Percentiles rank a stretch among this genome's conserved stretches.
Conservation (phyloP, 2,797 vertebrate genomes). For the Channa striata region DNA sequence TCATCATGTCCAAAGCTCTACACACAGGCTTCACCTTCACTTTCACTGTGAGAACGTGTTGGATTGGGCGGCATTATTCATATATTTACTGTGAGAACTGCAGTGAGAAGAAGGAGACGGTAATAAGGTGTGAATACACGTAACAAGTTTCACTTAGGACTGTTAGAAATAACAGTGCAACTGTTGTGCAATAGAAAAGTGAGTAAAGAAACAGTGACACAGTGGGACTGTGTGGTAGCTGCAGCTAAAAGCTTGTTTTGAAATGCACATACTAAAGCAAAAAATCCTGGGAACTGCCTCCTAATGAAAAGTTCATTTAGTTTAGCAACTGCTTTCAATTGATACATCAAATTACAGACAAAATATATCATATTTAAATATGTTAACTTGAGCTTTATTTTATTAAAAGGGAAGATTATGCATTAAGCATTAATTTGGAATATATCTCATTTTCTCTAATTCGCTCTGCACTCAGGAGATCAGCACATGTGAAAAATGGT, state of each 20-base stretch:
- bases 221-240: slow-evolving; percentile 15
- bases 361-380: slow-evolving; percentile 22
- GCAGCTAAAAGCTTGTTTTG: slow-evolving; percentile 46
- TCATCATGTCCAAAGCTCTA: background rate
- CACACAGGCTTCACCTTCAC: slow-evolving; percentile 14
- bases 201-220: slow-evolving; percentile 1
- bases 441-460: slow-evolving; percentile 12
- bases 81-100: too few relatives aligned
- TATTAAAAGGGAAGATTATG: slow-evolving; percentile 3
- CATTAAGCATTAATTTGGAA: background rate
- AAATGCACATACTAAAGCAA: slow-evolving; percentile 20
- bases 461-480: slow-evolving; percentile 13
- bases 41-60: too few relatives aligned
- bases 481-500: slow-evolving; percentile 6
- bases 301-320: slow-evolving; percentile 37
- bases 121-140: too few relatives aligned
- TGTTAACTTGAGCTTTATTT: slow-evolving; percentile 5
- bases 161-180: background rate
- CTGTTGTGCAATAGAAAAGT: background rate
- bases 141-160: background rate
- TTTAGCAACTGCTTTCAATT: slow-evolving; percentile 2
- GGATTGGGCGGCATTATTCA: too few relatives aligned
- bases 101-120: too few relatives aligned
- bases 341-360: slow-evolving; percentile 3
- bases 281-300: too few relatives aligned